Conservation (phyloP, 2,797 vertebrate genomes). For the Molothrus aeneus region DNA sequence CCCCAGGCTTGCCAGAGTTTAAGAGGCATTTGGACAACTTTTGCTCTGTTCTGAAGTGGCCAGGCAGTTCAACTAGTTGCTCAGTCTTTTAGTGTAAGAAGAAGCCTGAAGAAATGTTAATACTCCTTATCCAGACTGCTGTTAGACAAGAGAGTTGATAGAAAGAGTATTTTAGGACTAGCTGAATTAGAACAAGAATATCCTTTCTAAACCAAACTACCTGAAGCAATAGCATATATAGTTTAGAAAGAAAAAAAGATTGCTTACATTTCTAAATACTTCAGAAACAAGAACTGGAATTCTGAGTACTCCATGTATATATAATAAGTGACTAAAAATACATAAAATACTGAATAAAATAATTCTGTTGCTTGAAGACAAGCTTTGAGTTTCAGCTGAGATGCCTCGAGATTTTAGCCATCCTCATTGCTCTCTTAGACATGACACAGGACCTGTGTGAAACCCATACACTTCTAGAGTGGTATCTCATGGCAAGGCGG, state of each 20-base stretch:
- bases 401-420: not conserved
- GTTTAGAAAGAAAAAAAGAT: not conserved
- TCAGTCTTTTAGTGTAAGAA: not conserved
- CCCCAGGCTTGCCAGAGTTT: not conserved
- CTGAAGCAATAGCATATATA: not conserved
- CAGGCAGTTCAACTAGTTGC: not conserved
- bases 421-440: not conserved
- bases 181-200: not conserved
- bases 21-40: not conserved
- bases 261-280: not conserved
- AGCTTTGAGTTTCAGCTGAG: not conserved
- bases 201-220: not conserved
- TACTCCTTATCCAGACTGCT: not conserved
- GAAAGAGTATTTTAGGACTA: not conserved
- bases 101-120: not conserved
- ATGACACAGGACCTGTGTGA: not conserved
- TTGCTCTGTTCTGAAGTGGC: not conserved
- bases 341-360: not conserved
- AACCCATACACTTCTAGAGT: not conserved
- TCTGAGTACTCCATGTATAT: not conserved
- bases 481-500: not conserved
- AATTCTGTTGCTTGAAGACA: not conserved
- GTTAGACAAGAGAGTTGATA: not conserved
- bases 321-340: not conserved
- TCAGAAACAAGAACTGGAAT: not conserved